Evolutionary conservation across 2,888 invertebrate genomes (phyloP).

Genomic region (Eurois occulta): DNA sequence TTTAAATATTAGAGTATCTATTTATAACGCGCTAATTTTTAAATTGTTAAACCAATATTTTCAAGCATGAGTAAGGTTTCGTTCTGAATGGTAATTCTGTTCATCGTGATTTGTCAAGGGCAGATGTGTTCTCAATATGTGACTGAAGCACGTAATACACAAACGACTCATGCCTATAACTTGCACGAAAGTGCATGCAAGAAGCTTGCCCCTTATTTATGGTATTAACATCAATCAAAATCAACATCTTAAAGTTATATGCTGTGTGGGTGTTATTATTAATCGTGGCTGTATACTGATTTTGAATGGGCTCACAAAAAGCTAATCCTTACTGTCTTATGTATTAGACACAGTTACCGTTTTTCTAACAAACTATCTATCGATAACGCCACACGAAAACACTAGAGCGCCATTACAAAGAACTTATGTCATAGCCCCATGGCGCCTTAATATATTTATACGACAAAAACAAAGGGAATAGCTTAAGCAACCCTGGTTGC

Average conservation of each 20-base stretch:
- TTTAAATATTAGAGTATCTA: conserved; percentile 30
- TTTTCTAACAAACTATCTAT: not conserved
- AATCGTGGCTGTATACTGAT: not conserved
- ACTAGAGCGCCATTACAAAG: conserved; percentile 29
- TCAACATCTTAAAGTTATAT: not conserved
- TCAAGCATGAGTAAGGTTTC: not conserved
- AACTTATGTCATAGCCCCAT: conserved; percentile 24
- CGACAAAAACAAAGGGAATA: conserved; percentile 54
- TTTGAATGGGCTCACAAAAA: not conserved
- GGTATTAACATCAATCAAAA: not conserved
- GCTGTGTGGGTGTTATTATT: not conserved
- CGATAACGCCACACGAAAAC: conserved; percentile 12
- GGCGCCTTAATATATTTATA: conserved; percentile 36
- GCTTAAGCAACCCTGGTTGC: conserved; percentile 42
- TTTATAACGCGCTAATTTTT: conserved; percentile 13
- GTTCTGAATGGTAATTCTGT: conserved; percentile 9
- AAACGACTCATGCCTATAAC: not conserved
- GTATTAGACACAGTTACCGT: not conserved
- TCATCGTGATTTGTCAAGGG: not conserved
- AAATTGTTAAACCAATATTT: conserved; percentile 30
- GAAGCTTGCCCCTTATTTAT: not conserved
- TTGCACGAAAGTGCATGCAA: not conserved
- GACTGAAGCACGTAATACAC: not conserved
- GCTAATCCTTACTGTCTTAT: no score
- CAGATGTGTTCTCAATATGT: not conserved